Evolutionary conservation across 2,888 invertebrate species (phyloP).

Genomic region (Rotaria sp.): DNA sequence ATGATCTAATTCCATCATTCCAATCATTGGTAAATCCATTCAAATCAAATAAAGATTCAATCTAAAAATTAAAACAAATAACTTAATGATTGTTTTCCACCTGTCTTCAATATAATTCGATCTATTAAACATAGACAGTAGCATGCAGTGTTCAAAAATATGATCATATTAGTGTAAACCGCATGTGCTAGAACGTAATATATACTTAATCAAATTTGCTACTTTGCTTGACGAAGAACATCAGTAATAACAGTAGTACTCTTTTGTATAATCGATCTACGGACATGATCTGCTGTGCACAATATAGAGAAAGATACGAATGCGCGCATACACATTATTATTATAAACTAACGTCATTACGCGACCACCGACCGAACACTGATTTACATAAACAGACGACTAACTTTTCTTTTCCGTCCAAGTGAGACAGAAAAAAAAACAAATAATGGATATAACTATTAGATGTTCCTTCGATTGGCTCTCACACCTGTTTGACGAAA

Average conservation of each 20-base stretch:
- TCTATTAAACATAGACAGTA: background rate
- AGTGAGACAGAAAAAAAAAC: background rate
- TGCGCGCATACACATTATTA: background rate
- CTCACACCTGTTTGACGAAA: background rate
- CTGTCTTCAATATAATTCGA: background rate
- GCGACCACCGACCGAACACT: background rate
- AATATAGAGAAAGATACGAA: background rate
- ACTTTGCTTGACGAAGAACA: background rate
- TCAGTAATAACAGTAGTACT: background rate
- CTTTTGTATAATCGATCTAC: background rate
- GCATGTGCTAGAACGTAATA: background rate
- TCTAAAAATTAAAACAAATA: background rate
- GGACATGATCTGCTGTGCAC: background rate
- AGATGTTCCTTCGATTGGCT: background rate
- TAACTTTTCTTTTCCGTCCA: background rate
- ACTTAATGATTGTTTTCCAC: background rate
- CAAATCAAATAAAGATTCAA: background rate
- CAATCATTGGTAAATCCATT: background rate
- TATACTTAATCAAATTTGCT: background rate
- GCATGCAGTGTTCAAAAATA: background rate
- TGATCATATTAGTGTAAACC: background rate
- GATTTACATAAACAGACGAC: constrained; percentile 15
- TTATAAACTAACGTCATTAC: constrained; percentile 10
- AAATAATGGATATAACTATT: background rate
- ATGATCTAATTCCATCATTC: background rate